A percentile compares a stretch with the other conserved stretches of the same genome.
phyloP scores from a whole-genome alignment of 2,888 invertebrate species.

The Vanessa cardui region DNA sequence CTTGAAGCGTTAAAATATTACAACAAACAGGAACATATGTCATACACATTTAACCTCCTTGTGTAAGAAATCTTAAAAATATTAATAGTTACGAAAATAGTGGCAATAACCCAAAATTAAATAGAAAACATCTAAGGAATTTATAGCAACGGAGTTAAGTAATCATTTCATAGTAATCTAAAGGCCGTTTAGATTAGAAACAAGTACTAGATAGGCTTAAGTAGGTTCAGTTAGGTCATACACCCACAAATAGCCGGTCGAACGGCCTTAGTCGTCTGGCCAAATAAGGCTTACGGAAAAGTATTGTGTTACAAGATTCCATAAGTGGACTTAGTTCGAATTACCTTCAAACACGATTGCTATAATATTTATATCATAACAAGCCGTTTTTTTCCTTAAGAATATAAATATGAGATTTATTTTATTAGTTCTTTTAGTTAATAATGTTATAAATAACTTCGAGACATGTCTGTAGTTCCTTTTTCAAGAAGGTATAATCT shows the following conservation, averaged over 20 bases:
- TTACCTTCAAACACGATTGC: slow-evolving; percentile 27
- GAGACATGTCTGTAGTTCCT: too few species aligned
- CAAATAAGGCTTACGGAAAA: slow-evolving; percentile 47
- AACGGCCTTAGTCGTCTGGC: slow-evolving; percentile 40
- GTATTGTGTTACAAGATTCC: slow-evolving; percentile 47
- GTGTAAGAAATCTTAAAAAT: too few species aligned
- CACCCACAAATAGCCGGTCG: slow-evolving; percentile 39
- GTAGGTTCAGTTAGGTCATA: slow-evolving; percentile 42
- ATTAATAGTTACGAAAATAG: background rate
- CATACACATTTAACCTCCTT: too few species aligned
- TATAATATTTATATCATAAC: slow-evolving; percentile 28
- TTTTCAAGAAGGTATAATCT: too few species aligned
- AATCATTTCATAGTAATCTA: slow-evolving; percentile 24
- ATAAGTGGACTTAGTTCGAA: slow-evolving; percentile 34
- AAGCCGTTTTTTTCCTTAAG: background rate
- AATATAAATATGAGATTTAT: background rate
- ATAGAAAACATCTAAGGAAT: slow-evolving; percentile 14
- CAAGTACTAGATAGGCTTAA: slow-evolving; percentile 29
- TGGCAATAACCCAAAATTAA: background rate
- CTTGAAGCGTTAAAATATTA: too few species aligned
- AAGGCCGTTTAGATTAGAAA: slow-evolving; percentile 32
- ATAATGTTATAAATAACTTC: too few species aligned
- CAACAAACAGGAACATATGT: too few species aligned
- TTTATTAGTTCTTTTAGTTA: too few species aligned
- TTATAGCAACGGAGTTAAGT: slow-evolving; percentile 14